A percentile compares a stretch with the other conserved stretches of the same genome.
phyloP scores from a whole-genome alignment of 92 coral and sea anemone species.

The Epizoanthus scotinus region DNA sequence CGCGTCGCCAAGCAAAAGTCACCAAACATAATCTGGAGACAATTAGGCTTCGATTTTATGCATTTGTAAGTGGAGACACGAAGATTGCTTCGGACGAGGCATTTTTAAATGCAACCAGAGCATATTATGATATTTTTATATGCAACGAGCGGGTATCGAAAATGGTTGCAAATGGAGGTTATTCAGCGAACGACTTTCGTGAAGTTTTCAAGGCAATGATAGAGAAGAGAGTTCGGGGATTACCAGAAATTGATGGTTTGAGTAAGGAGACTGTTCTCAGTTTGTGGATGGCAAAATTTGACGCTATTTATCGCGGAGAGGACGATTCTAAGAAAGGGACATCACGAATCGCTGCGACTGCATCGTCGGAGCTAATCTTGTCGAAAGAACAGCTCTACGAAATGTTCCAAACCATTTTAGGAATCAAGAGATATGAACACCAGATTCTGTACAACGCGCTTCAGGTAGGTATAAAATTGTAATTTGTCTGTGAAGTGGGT shows the following conservation, averaged over 20 bases:
- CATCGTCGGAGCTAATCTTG: conserved; percentile 86
- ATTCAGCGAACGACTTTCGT: conserved; percentile 94
- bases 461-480: conserved; percentile 63
- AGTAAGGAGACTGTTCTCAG: conserved; percentile 94
- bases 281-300: conserved; percentile 98
- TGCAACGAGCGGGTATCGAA: conserved; percentile 89
- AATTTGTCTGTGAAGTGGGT: too few relatives aligned
- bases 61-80: conserved; percentile 83
- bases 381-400: conserved; percentile 97
- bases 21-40: conserved; percentile 79
- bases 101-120: conserved; percentile 82
- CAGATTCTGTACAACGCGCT: conserved; percentile 92
- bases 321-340: conserved; percentile 84
- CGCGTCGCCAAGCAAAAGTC: conserved; percentile 81
- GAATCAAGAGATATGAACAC: conserved; percentile 87
- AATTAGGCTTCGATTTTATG: conserved; percentile 75
- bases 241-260: conserved; percentile 87
- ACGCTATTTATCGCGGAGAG: conserved; percentile 95
- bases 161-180: conserved; percentile 90
- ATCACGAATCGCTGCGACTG: conserved; percentile 72
- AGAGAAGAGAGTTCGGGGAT: conserved; percentile 85
- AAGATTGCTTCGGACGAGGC: conserved; percentile 90
- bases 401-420: conserved; percentile 93
- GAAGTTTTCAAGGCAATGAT: conserved; percentile 92
- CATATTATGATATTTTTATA: conserved; percentile 81